phyloP scores from a whole-genome alignment of 2,888 invertebrate genomes.

The Ormyrus pomaceus region DNA sequence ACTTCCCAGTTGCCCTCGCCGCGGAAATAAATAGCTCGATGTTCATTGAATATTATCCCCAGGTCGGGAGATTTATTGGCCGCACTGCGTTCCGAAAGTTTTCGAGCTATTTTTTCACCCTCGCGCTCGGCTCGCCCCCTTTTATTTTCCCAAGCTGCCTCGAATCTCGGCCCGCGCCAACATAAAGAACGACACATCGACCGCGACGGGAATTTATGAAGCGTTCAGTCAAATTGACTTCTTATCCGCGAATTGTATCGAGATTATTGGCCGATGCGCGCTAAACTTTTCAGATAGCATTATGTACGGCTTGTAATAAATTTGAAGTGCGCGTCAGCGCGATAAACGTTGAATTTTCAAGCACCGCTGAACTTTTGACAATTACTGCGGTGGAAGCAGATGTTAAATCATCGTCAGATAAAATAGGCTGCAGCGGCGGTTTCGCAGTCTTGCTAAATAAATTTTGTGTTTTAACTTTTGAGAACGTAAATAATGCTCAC shows the following conservation, averaged over 20 bases:
- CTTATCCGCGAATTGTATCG: slow-evolving; percentile 34
- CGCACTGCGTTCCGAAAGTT: not conserved
- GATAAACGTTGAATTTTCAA: not conserved
- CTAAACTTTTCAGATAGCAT: not conserved
- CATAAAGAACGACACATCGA: not conserved
- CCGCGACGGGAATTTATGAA: slow-evolving; percentile 17
- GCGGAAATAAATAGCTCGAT: slow-evolving; percentile 10
- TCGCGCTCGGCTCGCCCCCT: not conserved
- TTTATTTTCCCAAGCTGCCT: slow-evolving; percentile 14
- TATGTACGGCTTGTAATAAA: not conserved
- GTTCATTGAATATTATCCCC: slow-evolving; percentile 23
- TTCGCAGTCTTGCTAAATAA: no score
- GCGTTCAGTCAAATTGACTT: slow-evolving; percentile 23
- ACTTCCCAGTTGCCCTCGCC: not conserved
- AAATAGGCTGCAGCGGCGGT: no score
- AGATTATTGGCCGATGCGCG: not conserved
- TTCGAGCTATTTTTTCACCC: not conserved
- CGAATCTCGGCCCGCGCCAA: no score
- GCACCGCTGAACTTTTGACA: no score
- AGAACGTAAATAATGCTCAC: no score
- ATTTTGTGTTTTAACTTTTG: no score
- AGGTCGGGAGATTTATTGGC: not conserved
- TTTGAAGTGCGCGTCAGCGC: not conserved
- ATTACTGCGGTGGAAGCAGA: no score
- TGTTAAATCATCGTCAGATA: no score